Percentiles rank a stretch among this genome's conserved stretches.
Conservation (phyloP, 2,888 invertebrate species). For the Mesorhabditis belari region DNA sequence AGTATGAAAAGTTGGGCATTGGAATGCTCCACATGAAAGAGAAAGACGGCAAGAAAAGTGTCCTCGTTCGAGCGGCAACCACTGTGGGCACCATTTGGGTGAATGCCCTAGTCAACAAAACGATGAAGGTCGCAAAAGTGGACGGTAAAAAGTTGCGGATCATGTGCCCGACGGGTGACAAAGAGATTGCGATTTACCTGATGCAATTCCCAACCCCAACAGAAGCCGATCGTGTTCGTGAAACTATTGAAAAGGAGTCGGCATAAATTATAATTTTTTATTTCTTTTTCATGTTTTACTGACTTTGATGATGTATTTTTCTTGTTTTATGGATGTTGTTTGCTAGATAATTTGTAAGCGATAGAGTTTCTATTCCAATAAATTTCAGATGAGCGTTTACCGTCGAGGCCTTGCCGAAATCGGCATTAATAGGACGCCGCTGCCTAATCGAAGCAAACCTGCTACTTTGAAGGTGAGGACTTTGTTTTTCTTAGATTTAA, state of each 20-base stretch:
- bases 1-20: constrained; percentile 29
- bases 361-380: background rate
- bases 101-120: constrained; percentile 22
- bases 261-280: background rate
- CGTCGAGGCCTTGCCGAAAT: background rate
- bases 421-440: too few relatives aligned
- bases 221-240: background rate
- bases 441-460: too few relatives aligned
- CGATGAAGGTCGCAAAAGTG: constrained; percentile 27
- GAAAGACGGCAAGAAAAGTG: constrained; percentile 21
- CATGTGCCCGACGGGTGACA: background rate
- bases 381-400: background rate
- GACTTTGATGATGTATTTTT: too few relatives aligned
- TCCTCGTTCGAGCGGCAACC: constrained; percentile 35
- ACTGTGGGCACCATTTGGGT: constrained; percentile 34
- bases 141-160: constrained; percentile 12
- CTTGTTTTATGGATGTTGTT: too few relatives aligned
- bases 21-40: constrained; percentile 35
- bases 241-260: background rate
- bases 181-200: background rate
- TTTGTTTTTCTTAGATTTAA: too few relatives aligned
- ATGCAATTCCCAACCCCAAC: background rate
- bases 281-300: too few relatives aligned
- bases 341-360: too few relatives aligned
- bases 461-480: too few relatives aligned